A percentile compares a stretch with the other conserved stretches of the same genome.
These are phyloP conservation scores for Patella depressa DNA, from an alignment of 2,888 invertebrate species.

Conservation along the genomic window DNA sequence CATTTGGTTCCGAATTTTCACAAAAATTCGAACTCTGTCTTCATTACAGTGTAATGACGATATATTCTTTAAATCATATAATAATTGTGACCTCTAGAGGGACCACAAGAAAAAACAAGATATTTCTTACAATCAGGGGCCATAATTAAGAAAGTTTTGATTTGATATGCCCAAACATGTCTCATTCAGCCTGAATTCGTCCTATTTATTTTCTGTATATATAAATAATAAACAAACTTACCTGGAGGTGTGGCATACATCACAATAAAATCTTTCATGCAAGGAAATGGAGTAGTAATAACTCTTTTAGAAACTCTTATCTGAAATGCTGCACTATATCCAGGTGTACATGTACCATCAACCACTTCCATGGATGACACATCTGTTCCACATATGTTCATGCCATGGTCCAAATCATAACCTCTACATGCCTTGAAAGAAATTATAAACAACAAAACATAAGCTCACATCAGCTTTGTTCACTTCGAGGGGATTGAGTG, in stretches of 20 bases:
- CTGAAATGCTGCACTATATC: slow-evolving; percentile 71
- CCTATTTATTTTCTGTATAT: too few species aligned
- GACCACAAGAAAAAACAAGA: not conserved
- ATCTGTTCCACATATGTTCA: slow-evolving; percentile 26
- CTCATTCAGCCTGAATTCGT: too few species aligned
- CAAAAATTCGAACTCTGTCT: too few species aligned
- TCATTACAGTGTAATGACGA: too few species aligned
- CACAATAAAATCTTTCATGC: slow-evolving; percentile 38
- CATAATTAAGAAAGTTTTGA: not conserved
- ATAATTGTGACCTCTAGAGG: not conserved
- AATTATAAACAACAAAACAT: too few species aligned
- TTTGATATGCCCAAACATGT: too few species aligned
- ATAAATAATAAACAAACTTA: not conserved
- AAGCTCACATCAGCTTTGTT: too few species aligned
- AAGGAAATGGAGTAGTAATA: slow-evolving; percentile 28
- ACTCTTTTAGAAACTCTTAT: slow-evolving; percentile 51
- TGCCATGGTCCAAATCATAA: slow-evolving; percentile 46
- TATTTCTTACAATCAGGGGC: not conserved
- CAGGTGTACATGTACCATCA: slow-evolving; percentile 85
- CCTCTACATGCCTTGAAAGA: slow-evolving; percentile 55
- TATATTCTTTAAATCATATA: too few species aligned
- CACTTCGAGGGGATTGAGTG: too few species aligned
- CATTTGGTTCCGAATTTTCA: too few species aligned
- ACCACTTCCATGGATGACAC: not conserved
- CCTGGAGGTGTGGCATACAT: slow-evolving; percentile 45